These are phyloP conservation scores for Pan paniscus DNA, from an alignment of 2,113 vertebrate species.

Conservation along the genomic window DNA sequence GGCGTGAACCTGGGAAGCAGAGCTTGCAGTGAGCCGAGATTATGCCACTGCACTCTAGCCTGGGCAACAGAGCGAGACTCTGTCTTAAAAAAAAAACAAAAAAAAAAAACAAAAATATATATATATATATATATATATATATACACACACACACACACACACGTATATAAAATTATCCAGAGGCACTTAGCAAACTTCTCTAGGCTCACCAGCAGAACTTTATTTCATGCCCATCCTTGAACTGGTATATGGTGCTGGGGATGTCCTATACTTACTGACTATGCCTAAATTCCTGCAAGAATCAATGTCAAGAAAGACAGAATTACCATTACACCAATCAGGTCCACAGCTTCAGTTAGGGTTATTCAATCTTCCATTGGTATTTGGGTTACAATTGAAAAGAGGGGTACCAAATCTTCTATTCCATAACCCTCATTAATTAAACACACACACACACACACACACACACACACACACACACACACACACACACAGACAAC, in stretches of 20 bases:
- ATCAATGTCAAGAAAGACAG: background rate
- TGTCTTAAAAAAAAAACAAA: too few species aligned
- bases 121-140: too few species aligned
- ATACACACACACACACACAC: too few species aligned
- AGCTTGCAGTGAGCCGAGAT: too few species aligned
- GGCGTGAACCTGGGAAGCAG: too few species aligned
- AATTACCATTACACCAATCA: background rate
- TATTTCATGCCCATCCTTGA: background rate
- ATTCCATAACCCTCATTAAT: background rate
- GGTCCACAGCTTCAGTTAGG: background rate
- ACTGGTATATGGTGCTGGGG: fast-evolving
- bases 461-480: too few species aligned
- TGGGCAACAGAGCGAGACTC: too few species aligned
- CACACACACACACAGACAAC: background rate
- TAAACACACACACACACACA: too few species aligned
- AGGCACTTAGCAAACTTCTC: background rate
- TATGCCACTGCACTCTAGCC: too few species aligned
- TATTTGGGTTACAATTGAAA: background rate
- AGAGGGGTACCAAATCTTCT: background rate
- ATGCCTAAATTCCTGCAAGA: background rate
- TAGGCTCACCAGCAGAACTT: background rate
- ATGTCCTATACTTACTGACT: background rate
- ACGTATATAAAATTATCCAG: too few species aligned
- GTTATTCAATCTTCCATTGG: background rate
- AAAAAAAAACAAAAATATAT: too few species aligned